Base-by-base conservation (phyloP, 2,888 invertebrate species). In the Zaprionus obscuricornis region DNA sequence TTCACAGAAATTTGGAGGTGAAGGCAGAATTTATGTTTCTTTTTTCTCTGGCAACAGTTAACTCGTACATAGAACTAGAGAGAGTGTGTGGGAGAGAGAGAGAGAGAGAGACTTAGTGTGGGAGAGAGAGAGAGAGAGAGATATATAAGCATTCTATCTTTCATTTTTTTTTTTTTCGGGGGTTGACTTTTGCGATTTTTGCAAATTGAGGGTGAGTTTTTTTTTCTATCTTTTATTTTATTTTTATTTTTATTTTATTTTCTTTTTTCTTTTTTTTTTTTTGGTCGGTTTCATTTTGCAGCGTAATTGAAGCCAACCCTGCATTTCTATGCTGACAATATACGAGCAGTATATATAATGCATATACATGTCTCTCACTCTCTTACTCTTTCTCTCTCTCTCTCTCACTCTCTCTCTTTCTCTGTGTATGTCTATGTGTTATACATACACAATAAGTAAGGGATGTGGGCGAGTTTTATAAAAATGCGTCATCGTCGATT, bases 401-500 rank as follows among this genome's bases (percentile, higher is more conserved):
- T n/a, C n/a, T n/a, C n/a, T n/a, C n/a, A n/a, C n/a, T n/a, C n/a
- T n/a, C n/a, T n/a, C n/a, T n/a, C n/a, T n/a, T n/a, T n/a, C n/a
- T n/a, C n/a, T n/a, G n/a, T 47, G 29, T 54, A 24, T 56, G 34
- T 46, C 10, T 50, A 16, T 36, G 22, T 52, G 17, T 36, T 29
- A 34, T 26, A 40, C 56, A 66, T 34, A 55, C 43, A 50, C 46
- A 36, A 3, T 13, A 13, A 29, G 20, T 16, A 5, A 10, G 7
- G 11, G 26, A 4, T 24, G 17, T 14, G 6, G 31, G 16, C 7
- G 39, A n/a, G 20, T 39, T 6, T 14, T 4, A 11, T 43, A 13
- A n/a, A 74, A 73, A 82, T 82, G 81, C 81, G 81, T 82, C 86
- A 82, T 85, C 78, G 46, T 63, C 75, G 54, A 77, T 79, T 81